Percentiles rank a stretch among this genome's conserved stretches.
phyloP scores from a whole-genome alignment of 2,888 invertebrate species.

The Gastracanthus pulcherrimus region DNA sequence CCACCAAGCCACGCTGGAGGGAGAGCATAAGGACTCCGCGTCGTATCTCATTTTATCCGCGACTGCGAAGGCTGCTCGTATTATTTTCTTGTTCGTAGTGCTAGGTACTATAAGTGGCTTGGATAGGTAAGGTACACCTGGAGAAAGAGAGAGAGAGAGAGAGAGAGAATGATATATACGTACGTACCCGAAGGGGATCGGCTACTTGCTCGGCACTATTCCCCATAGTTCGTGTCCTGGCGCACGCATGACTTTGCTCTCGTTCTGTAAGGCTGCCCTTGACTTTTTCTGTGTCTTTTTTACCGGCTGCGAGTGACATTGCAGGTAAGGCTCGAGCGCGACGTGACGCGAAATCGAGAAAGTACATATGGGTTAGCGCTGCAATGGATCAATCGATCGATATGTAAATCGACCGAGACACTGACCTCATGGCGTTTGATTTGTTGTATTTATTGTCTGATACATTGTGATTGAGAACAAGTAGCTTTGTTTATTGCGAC shows the following conservation, averaged over 20 bases:
- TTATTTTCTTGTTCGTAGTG: slow-evolving; percentile 37
- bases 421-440: neutral
- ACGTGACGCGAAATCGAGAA: neutral
- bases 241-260: slow-evolving; percentile 33
- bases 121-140: too few relatives aligned
- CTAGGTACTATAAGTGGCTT: neutral
- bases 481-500: slow-evolving; percentile 11
- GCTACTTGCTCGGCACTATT: neutral
- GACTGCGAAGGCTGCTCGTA: neutral
- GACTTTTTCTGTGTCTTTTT: slow-evolving; percentile 28
- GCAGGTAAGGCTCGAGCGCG: neutral
- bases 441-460: slow-evolving; percentile 6
- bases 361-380: neutral
- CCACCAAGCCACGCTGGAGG: neutral
- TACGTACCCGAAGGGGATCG: neutral
- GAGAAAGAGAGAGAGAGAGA: neutral
- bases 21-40: neutral
- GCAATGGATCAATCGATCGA: slow-evolving; percentile 4
- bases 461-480: slow-evolving; percentile 3
- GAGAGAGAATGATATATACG: neutral
- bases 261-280: slow-evolving; percentile 14
- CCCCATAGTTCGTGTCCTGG: slow-evolving; percentile 4
- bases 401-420: slow-evolving; percentile 1
- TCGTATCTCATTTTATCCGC: slow-evolving; percentile 37
- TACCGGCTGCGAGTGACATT: neutral